Base-by-base conservation (phyloP, 2,888 invertebrate species). In the Chymomyza procnemis region DNA sequence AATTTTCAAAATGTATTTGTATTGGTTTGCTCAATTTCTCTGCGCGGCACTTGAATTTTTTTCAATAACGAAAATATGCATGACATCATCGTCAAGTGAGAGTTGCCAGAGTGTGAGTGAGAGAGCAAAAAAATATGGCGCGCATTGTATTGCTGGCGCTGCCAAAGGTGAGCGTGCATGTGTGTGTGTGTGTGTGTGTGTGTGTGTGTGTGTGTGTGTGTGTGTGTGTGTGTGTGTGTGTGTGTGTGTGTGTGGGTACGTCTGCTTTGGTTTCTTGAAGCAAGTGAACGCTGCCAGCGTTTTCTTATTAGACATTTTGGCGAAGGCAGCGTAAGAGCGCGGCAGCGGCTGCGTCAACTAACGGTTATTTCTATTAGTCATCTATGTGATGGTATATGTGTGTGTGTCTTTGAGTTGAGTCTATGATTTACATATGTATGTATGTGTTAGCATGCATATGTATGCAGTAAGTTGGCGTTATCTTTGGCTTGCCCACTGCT, bases 51-150 rank as follows among this genome's bases (percentile, higher is more conserved):
- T 66, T 67, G 9, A 61, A 69, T 69, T 66, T 72, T 80, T 79
- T 83, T 78, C 76, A 78, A 81, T 79, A 81, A 79, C 76, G 79
- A 77, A 81, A 86, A 73, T 86, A 81, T 87, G 79, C 81, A 81
- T 81, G 87, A 87, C 81, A 81, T 81, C 81, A 69, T 69, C 72
- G 66, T 61, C 76, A 71, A 60, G 64, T 62, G 64, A 64, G 16
- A 48, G 65, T n/a, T n/a, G n/a, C 26, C 71, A 55, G 57, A 64
- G 34, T 12, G 34, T 12, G 34, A 50, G 34, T 41, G 55, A 47
- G 47, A 46, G 50, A 34, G 22, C 30, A 55, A 41, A 41, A 30
- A 66, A 61, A 6, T 18, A 66, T 46, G 47, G 59, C 54, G n/a
- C 30, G 30, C 22, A 22, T 52, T 57, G 48, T 61, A 52, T 62